These are phyloP conservation scores for Caloenas nicobarica DNA, from an alignment of 2,113 vertebrate genomes.

Conservation along the genomic window DNA sequence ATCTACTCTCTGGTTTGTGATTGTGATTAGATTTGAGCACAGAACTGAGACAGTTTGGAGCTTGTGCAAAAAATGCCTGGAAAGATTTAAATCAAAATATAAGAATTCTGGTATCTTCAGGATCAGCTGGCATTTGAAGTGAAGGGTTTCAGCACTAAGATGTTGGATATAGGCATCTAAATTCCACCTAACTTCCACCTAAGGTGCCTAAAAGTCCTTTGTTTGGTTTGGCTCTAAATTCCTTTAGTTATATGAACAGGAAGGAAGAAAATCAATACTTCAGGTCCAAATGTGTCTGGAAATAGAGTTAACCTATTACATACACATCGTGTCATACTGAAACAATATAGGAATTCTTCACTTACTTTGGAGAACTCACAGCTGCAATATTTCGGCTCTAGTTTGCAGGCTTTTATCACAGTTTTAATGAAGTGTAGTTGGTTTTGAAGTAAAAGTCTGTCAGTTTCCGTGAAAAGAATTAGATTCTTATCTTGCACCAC, in stretches of 20 bases:
- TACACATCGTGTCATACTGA: constrained; percentile 54
- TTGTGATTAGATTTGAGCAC: constrained; percentile 1
- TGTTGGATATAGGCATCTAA: not conserved
- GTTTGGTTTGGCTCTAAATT: not conserved
- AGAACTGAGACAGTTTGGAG: not conserved
- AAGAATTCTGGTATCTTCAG: not conserved
- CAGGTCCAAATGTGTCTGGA: constrained; percentile 50
- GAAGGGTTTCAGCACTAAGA: not conserved
- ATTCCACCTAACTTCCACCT: not conserved
- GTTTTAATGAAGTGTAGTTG: constrained; percentile 70
- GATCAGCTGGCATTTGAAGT: not conserved
- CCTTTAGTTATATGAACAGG: not conserved
- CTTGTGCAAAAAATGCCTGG: not conserved
- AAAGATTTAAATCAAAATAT: not conserved
- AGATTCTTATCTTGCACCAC: constrained; percentile 24
- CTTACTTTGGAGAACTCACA: constrained; percentile 41
- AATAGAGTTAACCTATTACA: constrained; percentile 60
- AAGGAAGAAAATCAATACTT: constrained; percentile 61
- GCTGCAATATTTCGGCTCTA: constrained; percentile 56
- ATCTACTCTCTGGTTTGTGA: not conserved
- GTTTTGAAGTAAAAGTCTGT: constrained; percentile 68
- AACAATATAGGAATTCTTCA: constrained; percentile 64
- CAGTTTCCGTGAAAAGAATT: constrained; percentile 68
- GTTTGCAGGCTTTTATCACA: constrained; percentile 58
- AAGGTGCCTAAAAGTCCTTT: not conserved